Base-by-base conservation (phyloP, 2,797 vertebrate genomes). In the Phrynocephalus guinanensis region DNA sequence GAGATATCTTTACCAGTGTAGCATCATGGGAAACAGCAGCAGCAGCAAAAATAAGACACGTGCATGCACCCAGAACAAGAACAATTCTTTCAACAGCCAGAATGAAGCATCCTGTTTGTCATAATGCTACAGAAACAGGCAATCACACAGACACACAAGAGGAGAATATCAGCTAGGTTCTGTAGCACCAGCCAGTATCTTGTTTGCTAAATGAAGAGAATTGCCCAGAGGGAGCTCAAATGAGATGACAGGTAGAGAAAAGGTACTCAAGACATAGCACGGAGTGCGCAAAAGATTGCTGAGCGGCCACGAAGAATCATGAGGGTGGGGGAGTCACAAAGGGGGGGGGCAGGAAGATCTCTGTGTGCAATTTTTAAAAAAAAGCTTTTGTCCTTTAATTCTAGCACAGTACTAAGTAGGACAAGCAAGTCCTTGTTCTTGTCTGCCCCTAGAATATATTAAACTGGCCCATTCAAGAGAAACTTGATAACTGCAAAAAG, bases 401-500 rank as follows among this genome's bases (percentile, higher is more conserved):
- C 9, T 70, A 66, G 13, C n/a, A 38, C 1, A 18, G 30, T 67
- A n/a, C 78, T 73, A 33, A 87, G 82, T 13, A 87, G 24, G 50
- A 30, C 78, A 56, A 24, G 44, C 44, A 38, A 38, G 33, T 38
- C 24, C 38, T n/a, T 44, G 9, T 33, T 87, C 11, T 11, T 87
- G 77, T 70, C 81, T 38, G 33, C 8, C 38, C 24, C 75, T 60
- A 0, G 84, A 87, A 0, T 0, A 28, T 89, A 83, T 83, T 77
- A 92, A 93, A 89, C 87, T 48, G 66, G 22, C 15, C 89, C 81
- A 22, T 93, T 92, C 91, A 90, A 88, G 26, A 91, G 92, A 90
- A 83, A 92, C 92, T 1, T 0, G 87, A 88, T 89, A 92, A 90
- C 24, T 16, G 92, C 88, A 92, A 92, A 86, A 93, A 81, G 91